A percentile compares a stretch with the other conserved stretches of the same genome.
phyloP scores from a whole-genome alignment of 2,113 vertebrate species.

The Apaloderma vittatum region DNA sequence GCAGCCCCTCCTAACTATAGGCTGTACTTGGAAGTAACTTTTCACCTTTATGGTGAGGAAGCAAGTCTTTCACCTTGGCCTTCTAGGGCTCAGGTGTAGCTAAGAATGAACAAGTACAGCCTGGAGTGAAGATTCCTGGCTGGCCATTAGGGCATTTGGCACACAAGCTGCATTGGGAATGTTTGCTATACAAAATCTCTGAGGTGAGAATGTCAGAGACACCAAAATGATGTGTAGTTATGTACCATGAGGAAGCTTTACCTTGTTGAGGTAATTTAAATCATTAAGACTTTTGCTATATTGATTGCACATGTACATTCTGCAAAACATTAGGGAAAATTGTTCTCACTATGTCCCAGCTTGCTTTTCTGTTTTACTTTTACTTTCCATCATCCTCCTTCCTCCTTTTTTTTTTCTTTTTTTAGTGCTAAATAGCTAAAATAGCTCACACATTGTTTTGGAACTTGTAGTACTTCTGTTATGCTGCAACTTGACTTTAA shows the following conservation, averaged over 20 bases:
- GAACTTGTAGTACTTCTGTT: slow-evolving; percentile 64
- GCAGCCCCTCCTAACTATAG: neutral
- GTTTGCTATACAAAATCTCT: neutral
- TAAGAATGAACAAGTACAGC: neutral
- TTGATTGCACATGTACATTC: neutral
- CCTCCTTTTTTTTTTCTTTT: neutral
- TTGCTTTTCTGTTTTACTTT: neutral
- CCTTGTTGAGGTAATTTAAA: neutral
- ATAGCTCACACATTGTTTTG: slow-evolving; percentile 59
- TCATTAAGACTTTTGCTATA: neutral
- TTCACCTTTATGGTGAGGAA: neutral
- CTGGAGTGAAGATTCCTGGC: neutral
- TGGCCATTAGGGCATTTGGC: neutral
- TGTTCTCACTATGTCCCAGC: neutral
- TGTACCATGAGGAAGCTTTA: neutral
- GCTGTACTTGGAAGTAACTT: neutral
- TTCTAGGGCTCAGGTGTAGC: neutral
- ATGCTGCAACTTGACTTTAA: slow-evolving; percentile 11
- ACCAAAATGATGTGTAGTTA: neutral
- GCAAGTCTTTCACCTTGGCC: neutral
- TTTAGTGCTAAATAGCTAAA: neutral
- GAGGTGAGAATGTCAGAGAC: neutral
- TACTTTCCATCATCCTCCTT: neutral
- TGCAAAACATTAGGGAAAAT: neutral
- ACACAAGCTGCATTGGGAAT: neutral